A percentile compares a stretch with the other conserved stretches of the same genome.
Evolutionary conservation across 2,888 invertebrate species (phyloP).

Genomic region (Folsomia manolachei): DNA sequence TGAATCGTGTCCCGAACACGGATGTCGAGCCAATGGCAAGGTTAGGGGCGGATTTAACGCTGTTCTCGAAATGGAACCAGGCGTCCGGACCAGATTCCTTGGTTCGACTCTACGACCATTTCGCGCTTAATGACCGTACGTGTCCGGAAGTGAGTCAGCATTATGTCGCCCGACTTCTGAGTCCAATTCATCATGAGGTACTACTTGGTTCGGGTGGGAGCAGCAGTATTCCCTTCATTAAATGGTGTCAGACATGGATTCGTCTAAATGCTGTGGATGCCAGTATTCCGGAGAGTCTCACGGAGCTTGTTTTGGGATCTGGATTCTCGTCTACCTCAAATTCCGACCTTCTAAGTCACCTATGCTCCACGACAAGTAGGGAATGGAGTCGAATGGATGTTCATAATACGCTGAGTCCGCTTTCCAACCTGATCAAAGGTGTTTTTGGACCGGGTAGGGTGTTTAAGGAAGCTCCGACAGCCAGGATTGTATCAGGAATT

Average conservation of each 20-base stretch:
- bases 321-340: slow-evolving; percentile 23
- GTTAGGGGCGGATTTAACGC: slow-evolving; percentile 42
- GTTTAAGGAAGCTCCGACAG: slow-evolving; percentile 8
- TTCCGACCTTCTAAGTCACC: slow-evolving; percentile 21
- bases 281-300: slow-evolving; percentile 23
- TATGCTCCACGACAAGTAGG: slow-evolving; percentile 19
- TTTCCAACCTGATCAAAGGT: slow-evolving; percentile 16
- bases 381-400: slow-evolving; percentile 26
- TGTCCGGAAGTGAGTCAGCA: slow-evolving; percentile 35
- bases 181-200: slow-evolving; percentile 1
- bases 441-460: neutral
- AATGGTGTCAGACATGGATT: slow-evolving; percentile 41
- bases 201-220: no score
- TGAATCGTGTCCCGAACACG: slow-evolving; percentile 26
- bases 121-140: slow-evolving; percentile 35
- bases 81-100: neutral
- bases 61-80: slow-evolving; percentile 16
- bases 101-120: slow-evolving; percentile 33
- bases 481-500: slow-evolving; percentile 12
- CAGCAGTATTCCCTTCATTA: slow-evolving; percentile 18
- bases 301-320: slow-evolving; percentile 15
- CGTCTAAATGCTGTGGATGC: slow-evolving; percentile 32
- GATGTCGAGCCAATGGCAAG: slow-evolving; percentile 42
- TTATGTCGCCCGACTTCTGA: slow-evolving; percentile 31
- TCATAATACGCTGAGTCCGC: slow-evolving; percentile 28